Evolutionary conservation across 1,140 invertebrate species (phyloP).

Genomic region (Drosophila ananassae): DNA sequence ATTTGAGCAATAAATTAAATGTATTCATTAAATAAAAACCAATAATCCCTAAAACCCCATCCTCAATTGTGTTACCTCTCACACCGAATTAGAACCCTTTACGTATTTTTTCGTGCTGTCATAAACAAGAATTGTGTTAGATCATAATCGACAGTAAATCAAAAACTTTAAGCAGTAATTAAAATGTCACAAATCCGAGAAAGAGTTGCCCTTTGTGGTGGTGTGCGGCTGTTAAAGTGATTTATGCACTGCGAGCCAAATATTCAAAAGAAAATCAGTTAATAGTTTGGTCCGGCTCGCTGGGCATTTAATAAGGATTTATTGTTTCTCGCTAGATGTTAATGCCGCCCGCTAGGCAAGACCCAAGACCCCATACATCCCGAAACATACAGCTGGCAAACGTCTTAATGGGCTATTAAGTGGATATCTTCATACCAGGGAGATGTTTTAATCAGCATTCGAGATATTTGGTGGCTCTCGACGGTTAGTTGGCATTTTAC

Average conservation of each 20-base stretch:
- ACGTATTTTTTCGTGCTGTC: neutral
- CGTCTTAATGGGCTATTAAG: slow-evolving; percentile 79
- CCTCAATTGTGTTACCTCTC: neutral
- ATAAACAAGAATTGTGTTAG: slow-evolving; percentile 23
- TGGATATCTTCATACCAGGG: slow-evolving; percentile 52
- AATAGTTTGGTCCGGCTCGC: slow-evolving; percentile 61
- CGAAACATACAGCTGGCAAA: slow-evolving; percentile 68
- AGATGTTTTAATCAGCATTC: slow-evolving; percentile 73
- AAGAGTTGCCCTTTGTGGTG: slow-evolving; percentile 30
- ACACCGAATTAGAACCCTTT: neutral
- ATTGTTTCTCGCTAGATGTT: slow-evolving; percentile 74
- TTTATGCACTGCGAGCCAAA: slow-evolving; percentile 62
- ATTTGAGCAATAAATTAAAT: no score
- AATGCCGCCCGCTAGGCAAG: slow-evolving; percentile 47
- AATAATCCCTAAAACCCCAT: neutral
- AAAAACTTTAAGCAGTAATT: slow-evolving; percentile 69
- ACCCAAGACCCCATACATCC: slow-evolving; percentile 15
- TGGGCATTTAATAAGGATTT: slow-evolving; percentile 79
- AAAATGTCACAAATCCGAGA: slow-evolving; percentile 67
- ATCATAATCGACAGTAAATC: slow-evolving; percentile 63
- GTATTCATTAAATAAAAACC: neutral
- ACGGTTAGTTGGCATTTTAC: slow-evolving; percentile 75
- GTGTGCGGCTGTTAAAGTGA: slow-evolving; percentile 61
- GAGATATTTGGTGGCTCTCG: slow-evolving; percentile 51
- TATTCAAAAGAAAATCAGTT: slow-evolving; percentile 77